Conservation (phyloP, 2,888 invertebrate genomes). For the Dugesia japonica region DNA sequence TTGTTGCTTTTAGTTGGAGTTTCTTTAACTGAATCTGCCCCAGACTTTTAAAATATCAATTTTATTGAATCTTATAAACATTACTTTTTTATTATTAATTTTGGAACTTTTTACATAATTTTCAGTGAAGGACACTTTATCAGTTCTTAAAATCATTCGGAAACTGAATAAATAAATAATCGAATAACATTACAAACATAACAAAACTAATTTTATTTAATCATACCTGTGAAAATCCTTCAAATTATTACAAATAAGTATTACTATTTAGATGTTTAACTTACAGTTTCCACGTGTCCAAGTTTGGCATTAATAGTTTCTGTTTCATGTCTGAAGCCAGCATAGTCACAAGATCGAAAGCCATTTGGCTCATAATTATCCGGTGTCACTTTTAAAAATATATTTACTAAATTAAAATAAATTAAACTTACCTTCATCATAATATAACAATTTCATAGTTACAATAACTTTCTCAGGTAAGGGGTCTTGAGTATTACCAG, state of each 20-base stretch:
- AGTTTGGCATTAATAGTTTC: constrained; percentile 46
- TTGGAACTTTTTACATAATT: constrained; percentile 38
- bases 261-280: constrained; percentile 23
- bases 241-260: neutral
- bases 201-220: neutral
- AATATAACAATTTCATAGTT: constrained; percentile 49
- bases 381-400: constrained; percentile 45
- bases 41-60: no score
- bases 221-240: neutral
- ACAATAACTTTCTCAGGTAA: constrained; percentile 47
- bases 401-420: neutral
- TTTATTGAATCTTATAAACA: no score
- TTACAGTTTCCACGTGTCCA: constrained; percentile 47
- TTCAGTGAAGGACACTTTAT: constrained; percentile 28
- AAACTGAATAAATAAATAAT: constrained; percentile 27
- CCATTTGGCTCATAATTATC: constrained; percentile 49
- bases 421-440: constrained; percentile 39
- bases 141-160: constrained; percentile 27
- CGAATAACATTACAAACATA: neutral
- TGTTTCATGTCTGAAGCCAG: constrained; percentile 42
- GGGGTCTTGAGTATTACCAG: constrained; percentile 44
- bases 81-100: no score
- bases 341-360: constrained; percentile 42
- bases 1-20: constrained; percentile 40
- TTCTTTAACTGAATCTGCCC: no score